A percentile compares a stretch with the other conserved stretches of the same genome.
phyloP scores from a whole-genome alignment of 2,888 invertebrate species.

The Meandrusa payeni region DNA sequence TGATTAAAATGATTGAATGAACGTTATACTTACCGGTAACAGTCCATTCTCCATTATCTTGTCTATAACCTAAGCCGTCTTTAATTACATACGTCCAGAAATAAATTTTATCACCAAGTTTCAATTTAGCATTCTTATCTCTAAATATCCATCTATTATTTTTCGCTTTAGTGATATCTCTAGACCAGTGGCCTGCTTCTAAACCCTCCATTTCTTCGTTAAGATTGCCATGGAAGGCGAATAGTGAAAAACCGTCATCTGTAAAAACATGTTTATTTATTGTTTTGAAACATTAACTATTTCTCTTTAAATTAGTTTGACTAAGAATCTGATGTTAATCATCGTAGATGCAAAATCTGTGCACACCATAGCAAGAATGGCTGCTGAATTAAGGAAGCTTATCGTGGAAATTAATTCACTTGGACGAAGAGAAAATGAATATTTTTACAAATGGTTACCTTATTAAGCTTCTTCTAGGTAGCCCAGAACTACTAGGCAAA shows the following conservation, averaged over 20 bases:
- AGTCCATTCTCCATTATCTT: conserved; percentile 81
- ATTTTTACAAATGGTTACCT: no score
- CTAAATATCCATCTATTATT: conserved; percentile 85
- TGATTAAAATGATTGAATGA: no score
- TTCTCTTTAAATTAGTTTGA: no score
- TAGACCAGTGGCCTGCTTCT: conserved; percentile 84
- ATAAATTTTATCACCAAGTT: conserved; percentile 85
- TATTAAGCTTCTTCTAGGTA: no score
- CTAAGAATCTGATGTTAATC: no score
- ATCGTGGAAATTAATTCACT: no score
- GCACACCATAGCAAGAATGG: no score
- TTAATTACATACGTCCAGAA: conserved; percentile 89
- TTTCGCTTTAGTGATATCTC: conserved; percentile 83
- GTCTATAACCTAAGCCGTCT: conserved; percentile 85
- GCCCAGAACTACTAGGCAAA: no score
- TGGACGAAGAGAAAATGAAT: no score
- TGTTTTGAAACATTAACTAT: no score
- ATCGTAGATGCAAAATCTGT: no score
- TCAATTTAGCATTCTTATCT: conserved; percentile 80
- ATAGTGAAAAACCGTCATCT: conserved; percentile 85
- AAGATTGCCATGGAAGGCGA: conserved; percentile 88
- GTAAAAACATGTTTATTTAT: conserved; percentile 33
- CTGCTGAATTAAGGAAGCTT: no score
- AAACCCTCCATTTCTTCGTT: conserved; percentile 86
- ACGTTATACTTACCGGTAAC: conserved; percentile 63